Percentiles rank a stretch among this genome's conserved stretches.
These are phyloP conservation scores for Trachymyrmex septentrionalis DNA, from an alignment of 1,140 invertebrate genomes.

Conservation along the genomic window DNA sequence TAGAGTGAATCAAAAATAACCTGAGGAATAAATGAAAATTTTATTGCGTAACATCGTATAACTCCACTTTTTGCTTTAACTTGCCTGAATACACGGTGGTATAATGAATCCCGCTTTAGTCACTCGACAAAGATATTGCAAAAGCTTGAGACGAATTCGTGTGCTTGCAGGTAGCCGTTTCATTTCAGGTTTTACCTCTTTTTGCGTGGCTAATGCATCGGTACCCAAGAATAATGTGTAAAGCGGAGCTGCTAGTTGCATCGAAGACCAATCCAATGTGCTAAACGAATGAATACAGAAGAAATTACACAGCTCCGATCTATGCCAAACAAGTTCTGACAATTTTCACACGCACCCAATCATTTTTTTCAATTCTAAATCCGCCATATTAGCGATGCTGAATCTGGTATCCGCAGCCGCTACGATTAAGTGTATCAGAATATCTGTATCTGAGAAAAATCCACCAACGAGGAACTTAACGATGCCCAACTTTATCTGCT, in stretches of 20 bases:
- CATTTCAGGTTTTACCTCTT: slow-evolving; percentile 88
- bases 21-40: slow-evolving; percentile 83
- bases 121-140: slow-evolving; percentile 94
- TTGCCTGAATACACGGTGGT: slow-evolving; percentile 93
- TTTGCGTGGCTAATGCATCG: slow-evolving; percentile 87
- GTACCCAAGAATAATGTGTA: slow-evolving; percentile 93
- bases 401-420: slow-evolving; percentile 95
- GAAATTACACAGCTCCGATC: background rate
- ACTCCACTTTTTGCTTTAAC: slow-evolving; percentile 11
- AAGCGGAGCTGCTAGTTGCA: slow-evolving; percentile 90
- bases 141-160: slow-evolving; percentile 93
- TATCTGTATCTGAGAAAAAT: slow-evolving; percentile 91
- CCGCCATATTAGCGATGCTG: slow-evolving; percentile 92
- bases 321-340: background rate
- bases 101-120: slow-evolving; percentile 93
- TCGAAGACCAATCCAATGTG: slow-evolving; percentile 91
- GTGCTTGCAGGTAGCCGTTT: slow-evolving; percentile 92
- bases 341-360: slow-evolving; percentile 86
- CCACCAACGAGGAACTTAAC: slow-evolving; percentile 93
- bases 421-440: slow-evolving; percentile 93
- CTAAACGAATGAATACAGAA: slow-evolving; percentile 50
- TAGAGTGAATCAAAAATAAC: slow-evolving; percentile 96
- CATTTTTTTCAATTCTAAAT: slow-evolving; percentile 91
- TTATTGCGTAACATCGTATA: slow-evolving; percentile 26
- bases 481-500: slow-evolving; percentile 92